phyloP scores from a whole-genome alignment of 2,113 vertebrate species.

The Pantherophis guttatus region DNA sequence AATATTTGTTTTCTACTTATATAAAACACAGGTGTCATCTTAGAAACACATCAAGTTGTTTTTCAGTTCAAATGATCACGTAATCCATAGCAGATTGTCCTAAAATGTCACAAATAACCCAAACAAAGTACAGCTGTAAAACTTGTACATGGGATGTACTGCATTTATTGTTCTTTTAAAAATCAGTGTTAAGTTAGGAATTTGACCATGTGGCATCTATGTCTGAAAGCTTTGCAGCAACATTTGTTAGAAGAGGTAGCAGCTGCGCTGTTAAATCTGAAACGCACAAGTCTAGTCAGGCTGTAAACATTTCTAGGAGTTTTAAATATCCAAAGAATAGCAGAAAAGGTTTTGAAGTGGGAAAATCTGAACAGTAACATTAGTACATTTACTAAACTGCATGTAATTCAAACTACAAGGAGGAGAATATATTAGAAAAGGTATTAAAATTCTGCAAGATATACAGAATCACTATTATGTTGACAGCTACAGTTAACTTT shows the following conservation, averaged over 20 bases:
- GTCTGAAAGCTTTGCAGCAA: constrained; percentile 38
- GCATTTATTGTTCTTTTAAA: background rate
- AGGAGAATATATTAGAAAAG: constrained; percentile 70
- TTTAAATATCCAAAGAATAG: constrained; percentile 58
- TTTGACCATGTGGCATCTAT: background rate
- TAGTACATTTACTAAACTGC: constrained; percentile 73
- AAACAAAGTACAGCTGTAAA: constrained; percentile 30
- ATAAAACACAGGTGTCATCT: constrained; percentile 40
- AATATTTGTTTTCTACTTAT: constrained; percentile 29
- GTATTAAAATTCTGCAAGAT: constrained; percentile 65
- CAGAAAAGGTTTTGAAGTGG: constrained; percentile 47
- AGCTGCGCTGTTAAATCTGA: constrained; percentile 53
- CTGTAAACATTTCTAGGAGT: constrained; percentile 71
- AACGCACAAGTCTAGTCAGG: constrained; percentile 60
- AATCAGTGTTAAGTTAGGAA: constrained; percentile 9
- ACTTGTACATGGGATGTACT: constrained; percentile 29
- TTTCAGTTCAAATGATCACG: constrained; percentile 32
- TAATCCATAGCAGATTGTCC: constrained; percentile 26
- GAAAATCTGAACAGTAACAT: constrained; percentile 62
- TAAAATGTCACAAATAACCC: constrained; percentile 34
- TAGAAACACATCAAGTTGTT: constrained; percentile 20
- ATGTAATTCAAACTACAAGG: constrained; percentile 69
- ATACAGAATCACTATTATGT: constrained; percentile 68
- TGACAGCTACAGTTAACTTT: constrained; percentile 63
- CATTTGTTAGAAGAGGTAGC: constrained; percentile 69